Evolutionary conservation across 2,113 vertebrate species (phyloP), one percentile per base, ranked within the genome.

Genomic region (Labeo rohita): DNA sequence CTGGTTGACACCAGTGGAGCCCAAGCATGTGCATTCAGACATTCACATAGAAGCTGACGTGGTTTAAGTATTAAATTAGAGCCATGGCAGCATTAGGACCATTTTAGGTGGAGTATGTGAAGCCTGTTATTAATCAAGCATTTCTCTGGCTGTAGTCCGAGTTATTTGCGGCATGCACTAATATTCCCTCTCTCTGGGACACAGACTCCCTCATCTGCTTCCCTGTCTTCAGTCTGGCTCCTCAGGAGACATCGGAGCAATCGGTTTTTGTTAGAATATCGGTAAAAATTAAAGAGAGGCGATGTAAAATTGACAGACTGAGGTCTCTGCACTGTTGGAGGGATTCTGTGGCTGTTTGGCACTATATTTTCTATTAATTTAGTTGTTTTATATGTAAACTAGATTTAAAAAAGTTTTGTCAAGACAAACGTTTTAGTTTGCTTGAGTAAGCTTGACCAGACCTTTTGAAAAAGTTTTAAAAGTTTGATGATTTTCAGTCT

Each of bases 91-190:
- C 21, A 75, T 74, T 49, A 74, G 3, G 72, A 49, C 43, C 72
- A 73, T 47, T 47, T 73, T 73, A 73, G 36, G 16, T 72, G 36
- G 15, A 72, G 21, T 23, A 28, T 49, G 1, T 54, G 56, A 45
- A 75, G 54, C 45, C 13, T 56, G 34, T 61, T 45, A 74, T 45
- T 74, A 23, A 36, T 59, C 28, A 13, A 84, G 72, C 8, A 0
- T 63, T 63, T 50, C 54, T 75, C 73, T 47, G 50, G 83, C 34
- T 56, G 8, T 43, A 61, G 12, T 36, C 59, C 23, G 2, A 63
- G 72, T 84, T 75, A 63, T 76, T 13, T 84, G 72, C 76, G 72
- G 54, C 54, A 61, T 76, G 83, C 15, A 63, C 16, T 74, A 56
- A 73, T 83, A 73, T 56, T 56, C 34, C 68, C 47, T 82, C 72